phyloP scores from a whole-genome alignment of 2,113 vertebrate genomes.

The Chaetops frenatus region DNA sequence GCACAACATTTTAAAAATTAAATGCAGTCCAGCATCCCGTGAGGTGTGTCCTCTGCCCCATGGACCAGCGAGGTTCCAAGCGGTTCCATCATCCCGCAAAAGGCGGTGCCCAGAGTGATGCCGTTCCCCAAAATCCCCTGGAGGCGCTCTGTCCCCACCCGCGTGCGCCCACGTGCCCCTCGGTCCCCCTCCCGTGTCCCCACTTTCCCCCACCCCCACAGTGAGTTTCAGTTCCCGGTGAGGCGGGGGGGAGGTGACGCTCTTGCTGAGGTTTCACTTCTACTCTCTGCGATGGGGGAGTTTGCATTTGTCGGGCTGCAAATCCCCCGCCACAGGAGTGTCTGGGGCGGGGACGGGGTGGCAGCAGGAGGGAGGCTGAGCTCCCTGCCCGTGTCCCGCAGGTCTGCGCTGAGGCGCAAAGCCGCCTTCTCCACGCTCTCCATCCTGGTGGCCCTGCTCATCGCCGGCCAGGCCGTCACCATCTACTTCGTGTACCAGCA shows the following conservation, averaged over 20 bases:
- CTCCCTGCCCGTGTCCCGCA: background rate
- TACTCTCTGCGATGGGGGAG: fast-evolving
- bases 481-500: slow-evolving; percentile 83
- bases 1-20: background rate
- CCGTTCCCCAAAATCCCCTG: background rate
- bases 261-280: background rate
- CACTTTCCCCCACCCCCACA: fast-evolving
- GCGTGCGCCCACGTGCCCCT: too few relatives aligned
- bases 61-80: background rate
- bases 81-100: background rate
- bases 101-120: background rate
- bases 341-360: background rate
- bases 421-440: slow-evolving; percentile 75
- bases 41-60: fast-evolving
- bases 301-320: background rate
- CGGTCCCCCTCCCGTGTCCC: background rate
- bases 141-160: background rate
- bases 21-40: fast-evolving
- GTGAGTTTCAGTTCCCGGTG: background rate
- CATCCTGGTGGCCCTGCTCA: slow-evolving; percentile 81
- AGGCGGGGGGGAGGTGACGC: background rate
- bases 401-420: slow-evolving; percentile 58
- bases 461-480: slow-evolving; percentile 86
- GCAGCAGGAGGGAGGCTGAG: background rate
- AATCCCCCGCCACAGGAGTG: background rate